phyloP scores from a whole-genome alignment of 2,113 vertebrate species.

The Chiloscyllium plagiosum region DNA sequence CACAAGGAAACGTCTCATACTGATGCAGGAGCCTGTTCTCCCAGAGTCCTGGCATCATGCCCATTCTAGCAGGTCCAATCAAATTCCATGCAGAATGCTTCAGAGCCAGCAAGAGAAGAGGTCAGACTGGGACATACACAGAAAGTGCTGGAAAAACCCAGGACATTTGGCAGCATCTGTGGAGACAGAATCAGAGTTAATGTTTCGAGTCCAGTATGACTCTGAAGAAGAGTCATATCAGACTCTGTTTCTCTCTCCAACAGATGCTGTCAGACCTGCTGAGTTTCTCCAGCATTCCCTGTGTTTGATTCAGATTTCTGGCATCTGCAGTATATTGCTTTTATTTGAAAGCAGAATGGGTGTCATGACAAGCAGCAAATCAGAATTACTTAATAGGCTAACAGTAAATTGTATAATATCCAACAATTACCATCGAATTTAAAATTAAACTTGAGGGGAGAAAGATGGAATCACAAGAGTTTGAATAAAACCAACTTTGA shows the following conservation, averaged over 20 bases:
- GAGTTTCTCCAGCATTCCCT: too few relatives aligned
- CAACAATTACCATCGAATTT: neutral
- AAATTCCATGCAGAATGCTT: neutral
- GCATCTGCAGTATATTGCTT: too few relatives aligned
- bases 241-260: too few relatives aligned
- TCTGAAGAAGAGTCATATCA: too few relatives aligned
- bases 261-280: too few relatives aligned
- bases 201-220: too few relatives aligned
- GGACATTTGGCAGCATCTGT: too few relatives aligned
- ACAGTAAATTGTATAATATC: neutral
- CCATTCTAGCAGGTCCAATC: neutral
- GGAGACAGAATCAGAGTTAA: too few relatives aligned
- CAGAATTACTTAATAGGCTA: neutral
- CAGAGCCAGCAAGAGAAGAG: neutral
- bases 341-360: neutral
- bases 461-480: neutral
- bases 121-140: neutral
- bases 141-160: too few relatives aligned
- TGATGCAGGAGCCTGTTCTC: neutral
- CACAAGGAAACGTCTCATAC: neutral
- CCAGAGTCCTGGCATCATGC: too few relatives aligned
- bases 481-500: neutral
- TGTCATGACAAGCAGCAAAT: neutral
- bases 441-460: neutral
- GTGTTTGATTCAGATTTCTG: too few relatives aligned